phyloP scores from a whole-genome alignment of 2,797 vertebrate genomes.

The Sebastes diploproa region DNA sequence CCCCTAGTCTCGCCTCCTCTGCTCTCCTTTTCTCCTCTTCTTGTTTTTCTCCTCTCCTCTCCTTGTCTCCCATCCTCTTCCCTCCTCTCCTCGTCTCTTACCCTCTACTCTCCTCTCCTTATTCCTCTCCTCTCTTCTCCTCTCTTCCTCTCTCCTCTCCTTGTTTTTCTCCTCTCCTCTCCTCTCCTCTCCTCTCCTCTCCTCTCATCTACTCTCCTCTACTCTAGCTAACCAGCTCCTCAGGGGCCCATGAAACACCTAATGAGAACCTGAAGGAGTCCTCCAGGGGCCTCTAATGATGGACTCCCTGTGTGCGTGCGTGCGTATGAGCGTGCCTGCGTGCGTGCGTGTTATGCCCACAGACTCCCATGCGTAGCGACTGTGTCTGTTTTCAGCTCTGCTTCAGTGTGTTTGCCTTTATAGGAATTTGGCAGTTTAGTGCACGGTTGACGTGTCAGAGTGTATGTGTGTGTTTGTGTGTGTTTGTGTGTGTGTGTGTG shows the following conservation, averaged over 20 bases:
- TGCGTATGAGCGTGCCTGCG: neutral
- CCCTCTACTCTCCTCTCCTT: no score
- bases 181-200: neutral
- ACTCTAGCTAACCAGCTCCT: constrained; percentile 3
- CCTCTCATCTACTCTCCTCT: constrained; percentile 4
- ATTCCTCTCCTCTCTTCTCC: neutral
- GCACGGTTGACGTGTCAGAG: constrained; percentile 5
- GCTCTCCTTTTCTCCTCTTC: no score
- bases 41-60: no score
- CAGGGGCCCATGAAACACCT: constrained; percentile 24
- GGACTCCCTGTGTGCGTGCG: constrained; percentile 3
- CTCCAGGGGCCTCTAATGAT: constrained; percentile 45
- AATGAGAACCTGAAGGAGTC: constrained; percentile 53
- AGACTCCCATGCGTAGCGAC: no score
- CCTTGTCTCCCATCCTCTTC: no score
- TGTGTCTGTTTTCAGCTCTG: constrained; percentile 52
- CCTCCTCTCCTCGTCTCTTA: no score
- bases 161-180: neutral
- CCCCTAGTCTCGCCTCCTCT: no score
- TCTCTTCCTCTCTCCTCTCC: neutral
- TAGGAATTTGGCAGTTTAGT: constrained; percentile 59
- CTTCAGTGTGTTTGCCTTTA: constrained; percentile 40
- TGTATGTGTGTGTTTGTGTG: neutral
- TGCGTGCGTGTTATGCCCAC: neutral
- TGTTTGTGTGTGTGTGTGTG: neutral